phyloP scores from a whole-genome alignment of 2,888 invertebrate species.

The Phania funesta region DNA sequence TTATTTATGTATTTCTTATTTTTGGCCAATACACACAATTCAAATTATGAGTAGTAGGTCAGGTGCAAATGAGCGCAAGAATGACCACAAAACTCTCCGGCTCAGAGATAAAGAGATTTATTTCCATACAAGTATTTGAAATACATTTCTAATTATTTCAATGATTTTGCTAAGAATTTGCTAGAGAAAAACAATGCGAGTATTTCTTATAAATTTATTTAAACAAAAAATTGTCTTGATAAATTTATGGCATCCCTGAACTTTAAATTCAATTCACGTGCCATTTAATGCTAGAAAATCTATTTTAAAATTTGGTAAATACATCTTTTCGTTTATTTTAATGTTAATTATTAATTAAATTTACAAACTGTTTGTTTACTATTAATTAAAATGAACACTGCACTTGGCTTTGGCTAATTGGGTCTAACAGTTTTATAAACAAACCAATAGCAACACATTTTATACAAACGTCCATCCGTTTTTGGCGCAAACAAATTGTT shows the following conservation, averaged over 20 bases:
- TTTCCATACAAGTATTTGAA: slow-evolving; percentile 21
- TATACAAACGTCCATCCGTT: not conserved
- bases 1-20: not conserved
- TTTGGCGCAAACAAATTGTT: slow-evolving; percentile 27
- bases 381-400: slow-evolving; percentile 46
- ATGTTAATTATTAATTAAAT: slow-evolving; percentile 7
- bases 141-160: slow-evolving; percentile 8
- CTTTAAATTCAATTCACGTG: slow-evolving; percentile 54
- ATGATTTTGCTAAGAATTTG: slow-evolving; percentile 2
- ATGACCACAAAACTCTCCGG: not conserved
- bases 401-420: slow-evolving; percentile 29
- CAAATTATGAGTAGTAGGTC: slow-evolving; percentile 73
- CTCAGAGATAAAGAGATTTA: slow-evolving; percentile 69
- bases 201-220: not conserved
- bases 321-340: not conserved
- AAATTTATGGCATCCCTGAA: slow-evolving; percentile 57
- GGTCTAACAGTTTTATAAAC: slow-evolving; percentile 25
- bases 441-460: not conserved
- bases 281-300: slow-evolving; percentile 20
- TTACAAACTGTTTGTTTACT: slow-evolving; percentile 1
- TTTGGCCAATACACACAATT: slow-evolving; percentile 41
- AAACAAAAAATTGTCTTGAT: not conserved
- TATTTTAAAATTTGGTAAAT: not conserved
- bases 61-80: slow-evolving; percentile 72
- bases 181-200: not conserved